A percentile compares a stretch with the other conserved stretches of the same genome.
Conservation (phyloP, 2,888 invertebrate species). For the Trisateles emortualis region DNA sequence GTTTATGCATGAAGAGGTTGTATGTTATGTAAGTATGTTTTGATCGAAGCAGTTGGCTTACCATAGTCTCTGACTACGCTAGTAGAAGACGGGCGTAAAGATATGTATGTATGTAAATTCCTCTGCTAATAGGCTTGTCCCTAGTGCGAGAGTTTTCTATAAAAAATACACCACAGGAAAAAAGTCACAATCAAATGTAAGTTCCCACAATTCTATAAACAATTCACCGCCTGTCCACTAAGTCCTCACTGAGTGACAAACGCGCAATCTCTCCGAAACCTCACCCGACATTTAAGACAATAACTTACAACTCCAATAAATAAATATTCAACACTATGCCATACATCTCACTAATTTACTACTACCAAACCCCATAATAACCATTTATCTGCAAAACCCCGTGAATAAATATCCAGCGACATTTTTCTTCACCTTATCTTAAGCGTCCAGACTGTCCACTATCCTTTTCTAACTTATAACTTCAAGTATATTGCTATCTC, state of each 20-base stretch:
- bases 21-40: too few relatives aligned
- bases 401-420: constrained; percentile 81
- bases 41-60: too few relatives aligned
- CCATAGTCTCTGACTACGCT: too few relatives aligned
- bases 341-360: constrained; percentile 86
- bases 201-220: neutral
- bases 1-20: too few relatives aligned
- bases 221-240: constrained; percentile 12
- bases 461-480: constrained; percentile 50
- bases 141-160: too few relatives aligned
- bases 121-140: too few relatives aligned
- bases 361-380: constrained; percentile 81
- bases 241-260: constrained; percentile 17
- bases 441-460: constrained; percentile 70
- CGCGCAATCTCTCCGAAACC: constrained; percentile 29
- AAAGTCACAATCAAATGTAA: too few relatives aligned
- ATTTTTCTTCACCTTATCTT: constrained; percentile 85
- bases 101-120: too few relatives aligned
- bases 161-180: too few relatives aligned
- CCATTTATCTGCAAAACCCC: constrained; percentile 77
- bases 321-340: constrained; percentile 81
- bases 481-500: constrained; percentile 48
- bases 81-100: too few relatives aligned
- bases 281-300: constrained; percentile 41
- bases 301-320: constrained; percentile 74